Base-by-base conservation (phyloP, 2,797 vertebrate species). In the Alca torda region DNA sequence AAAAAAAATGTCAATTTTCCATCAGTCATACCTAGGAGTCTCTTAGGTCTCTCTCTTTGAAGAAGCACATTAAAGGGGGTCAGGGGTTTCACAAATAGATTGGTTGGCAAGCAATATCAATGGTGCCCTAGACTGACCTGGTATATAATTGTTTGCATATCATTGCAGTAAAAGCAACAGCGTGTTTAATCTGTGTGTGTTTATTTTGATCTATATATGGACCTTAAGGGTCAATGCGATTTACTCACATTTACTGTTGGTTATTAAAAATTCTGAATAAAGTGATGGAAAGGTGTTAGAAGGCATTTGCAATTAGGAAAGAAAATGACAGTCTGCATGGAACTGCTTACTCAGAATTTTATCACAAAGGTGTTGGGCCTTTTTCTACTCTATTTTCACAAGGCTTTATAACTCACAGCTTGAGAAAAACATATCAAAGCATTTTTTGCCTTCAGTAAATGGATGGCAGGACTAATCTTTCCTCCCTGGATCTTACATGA, bases 231-330 rank as follows among this genome's bases (percentile, higher is more conserved):
- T 98, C 97, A 98, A 97, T 90, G 88, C 26, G 96, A 98, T 98
- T 98, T 98, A 98, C 97, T 97, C 95, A 96, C 94, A 96, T 95
- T 96, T 93, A 96, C 86, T 93, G 90, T 81, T 95, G 82, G 95
- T 97, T 98, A 97, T 98, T 98, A 98, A 98, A 97, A 98, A 93
- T 96, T 82, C 95, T 95, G 95, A 97, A 97, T 94, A 97, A 96
- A 94, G 92, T 97, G 97, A 98, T 96, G 93, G 95, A 97, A 98
- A 98, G 89, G 80, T 96, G 94, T 96, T 97, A 95, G 90, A 95
- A 96, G 93, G 88, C 80, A 93, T 97, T 97, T 96, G 76, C 93
- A 97, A 98, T 95, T 96, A 96, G 57, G 73, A 89, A 76, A 95
- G 97, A 97, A 97, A 97, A 97, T 95, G 67, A 95, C 82, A 86